These are phyloP conservation scores for Chionomys nivalis DNA, from an alignment of 2,113 vertebrate species.

Conservation along the genomic window DNA sequence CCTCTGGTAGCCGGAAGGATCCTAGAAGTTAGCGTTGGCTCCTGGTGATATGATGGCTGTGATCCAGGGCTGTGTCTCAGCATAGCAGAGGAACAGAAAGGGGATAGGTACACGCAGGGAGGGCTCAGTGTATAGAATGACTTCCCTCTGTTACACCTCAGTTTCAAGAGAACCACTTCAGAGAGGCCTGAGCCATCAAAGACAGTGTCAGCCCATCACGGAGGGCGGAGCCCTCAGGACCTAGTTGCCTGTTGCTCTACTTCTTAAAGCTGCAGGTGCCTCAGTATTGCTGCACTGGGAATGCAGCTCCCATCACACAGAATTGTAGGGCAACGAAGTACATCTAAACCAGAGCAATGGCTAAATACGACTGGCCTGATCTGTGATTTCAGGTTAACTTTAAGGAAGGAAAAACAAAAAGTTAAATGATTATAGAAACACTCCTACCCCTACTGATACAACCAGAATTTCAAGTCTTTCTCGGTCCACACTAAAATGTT, in stretches of 20 bases:
- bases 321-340: background rate
- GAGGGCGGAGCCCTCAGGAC: background rate
- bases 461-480: conserved; percentile 58
- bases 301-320: background rate
- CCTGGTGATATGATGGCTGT: background rate
- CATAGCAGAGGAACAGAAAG: background rate
- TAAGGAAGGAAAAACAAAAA: conserved; percentile 2
- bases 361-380: background rate
- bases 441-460: background rate
- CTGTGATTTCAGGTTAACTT: conserved; percentile 35
- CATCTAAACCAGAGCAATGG: background rate
- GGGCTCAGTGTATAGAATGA: too few species aligned
- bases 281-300: background rate
- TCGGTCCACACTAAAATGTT: background rate
- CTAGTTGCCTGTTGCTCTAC: background rate
- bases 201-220: background rate
- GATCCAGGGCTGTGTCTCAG: background rate
- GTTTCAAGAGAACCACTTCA: background rate
- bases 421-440: background rate
- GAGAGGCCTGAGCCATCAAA: background rate
- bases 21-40: background rate
- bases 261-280: background rate
- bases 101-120: rapidly evolving
- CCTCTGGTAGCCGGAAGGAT: background rate
- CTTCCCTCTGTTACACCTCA: background rate